Evolutionary conservation across 2,797 vertebrate species (phyloP).

Genomic region (Anomalospiza imberbis): DNA sequence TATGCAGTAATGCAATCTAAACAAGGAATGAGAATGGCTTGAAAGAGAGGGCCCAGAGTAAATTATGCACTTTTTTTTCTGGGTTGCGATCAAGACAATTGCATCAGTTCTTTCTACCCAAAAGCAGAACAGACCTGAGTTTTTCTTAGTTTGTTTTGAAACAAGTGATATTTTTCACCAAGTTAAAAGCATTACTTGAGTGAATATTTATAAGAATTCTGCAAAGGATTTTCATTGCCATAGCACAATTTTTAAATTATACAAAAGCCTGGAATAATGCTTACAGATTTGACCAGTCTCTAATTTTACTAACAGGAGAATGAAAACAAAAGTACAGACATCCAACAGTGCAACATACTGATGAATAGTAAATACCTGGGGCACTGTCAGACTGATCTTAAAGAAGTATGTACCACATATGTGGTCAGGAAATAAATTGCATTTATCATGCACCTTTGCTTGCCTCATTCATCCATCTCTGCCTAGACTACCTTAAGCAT

Average conservation of each 20-base stretch:
- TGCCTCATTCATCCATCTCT: slow-evolving; percentile 1
- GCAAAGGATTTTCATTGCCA: background rate
- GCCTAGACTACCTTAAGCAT: background rate
- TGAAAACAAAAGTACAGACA: background rate
- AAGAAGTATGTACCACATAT: background rate
- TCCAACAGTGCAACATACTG: background rate
- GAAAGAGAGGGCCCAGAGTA: background rate
- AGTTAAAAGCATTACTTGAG: background rate
- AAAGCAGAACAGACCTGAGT: background rate
- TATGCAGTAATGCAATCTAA: background rate
- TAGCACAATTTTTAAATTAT: background rate
- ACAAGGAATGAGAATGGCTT: background rate
- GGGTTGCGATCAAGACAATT: background rate
- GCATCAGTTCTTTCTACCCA: background rate
- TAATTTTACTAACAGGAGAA: background rate
- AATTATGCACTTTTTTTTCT: background rate
- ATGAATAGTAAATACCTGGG: background rate
- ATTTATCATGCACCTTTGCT: slow-evolving; percentile 3
- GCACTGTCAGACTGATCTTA: background rate
- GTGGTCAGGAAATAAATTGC: background rate
- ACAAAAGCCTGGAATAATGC: background rate
- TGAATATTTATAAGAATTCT: background rate
- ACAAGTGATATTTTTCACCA: background rate
- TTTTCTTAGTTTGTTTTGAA: background rate
- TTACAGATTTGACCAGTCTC: background rate